Conservation (phyloP, 2,797 vertebrate species). For the Chrysocyon brachyurus region DNA sequence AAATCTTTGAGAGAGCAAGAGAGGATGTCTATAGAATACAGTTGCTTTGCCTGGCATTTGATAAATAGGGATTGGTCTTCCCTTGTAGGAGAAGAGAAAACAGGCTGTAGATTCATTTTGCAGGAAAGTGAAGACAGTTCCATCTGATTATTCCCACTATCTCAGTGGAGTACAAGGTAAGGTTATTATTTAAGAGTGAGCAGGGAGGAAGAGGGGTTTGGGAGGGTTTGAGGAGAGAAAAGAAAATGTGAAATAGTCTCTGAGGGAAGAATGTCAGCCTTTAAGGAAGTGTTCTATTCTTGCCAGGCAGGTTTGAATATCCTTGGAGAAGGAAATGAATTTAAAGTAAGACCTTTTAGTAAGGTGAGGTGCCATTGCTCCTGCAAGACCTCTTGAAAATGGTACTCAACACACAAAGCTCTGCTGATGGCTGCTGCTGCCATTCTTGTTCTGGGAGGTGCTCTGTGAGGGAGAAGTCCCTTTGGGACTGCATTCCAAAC, state of each 20-base stretch:
- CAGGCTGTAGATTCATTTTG: not conserved
- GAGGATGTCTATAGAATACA: not conserved
- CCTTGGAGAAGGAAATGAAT: not conserved
- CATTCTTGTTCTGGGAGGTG: not conserved
- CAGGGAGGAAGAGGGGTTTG: not conserved
- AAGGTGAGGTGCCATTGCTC: not conserved
- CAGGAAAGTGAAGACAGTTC: not conserved
- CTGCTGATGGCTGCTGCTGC: too few species aligned
- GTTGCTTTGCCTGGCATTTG: not conserved
- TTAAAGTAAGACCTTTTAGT: not conserved
- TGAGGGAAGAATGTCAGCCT: not conserved
- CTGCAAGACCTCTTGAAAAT: not conserved
- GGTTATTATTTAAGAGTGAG: not conserved
- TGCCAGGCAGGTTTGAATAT: not conserved
- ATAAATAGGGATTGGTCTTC: not conserved
- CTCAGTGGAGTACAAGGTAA: not conserved
- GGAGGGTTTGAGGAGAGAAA: not conserved
- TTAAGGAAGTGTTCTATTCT: not conserved
- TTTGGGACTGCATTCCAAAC: not conserved
- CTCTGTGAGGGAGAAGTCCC: not conserved
- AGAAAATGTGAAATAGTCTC: not conserved
- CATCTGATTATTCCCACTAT: not conserved
- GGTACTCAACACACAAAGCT: not conserved
- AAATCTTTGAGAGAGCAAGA: slow-evolving; percentile 16
- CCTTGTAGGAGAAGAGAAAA: not conserved